These are phyloP conservation scores for Centruroides sculpturatus DNA, from an alignment of 1,140 invertebrate species.

Conservation along the genomic window DNA sequence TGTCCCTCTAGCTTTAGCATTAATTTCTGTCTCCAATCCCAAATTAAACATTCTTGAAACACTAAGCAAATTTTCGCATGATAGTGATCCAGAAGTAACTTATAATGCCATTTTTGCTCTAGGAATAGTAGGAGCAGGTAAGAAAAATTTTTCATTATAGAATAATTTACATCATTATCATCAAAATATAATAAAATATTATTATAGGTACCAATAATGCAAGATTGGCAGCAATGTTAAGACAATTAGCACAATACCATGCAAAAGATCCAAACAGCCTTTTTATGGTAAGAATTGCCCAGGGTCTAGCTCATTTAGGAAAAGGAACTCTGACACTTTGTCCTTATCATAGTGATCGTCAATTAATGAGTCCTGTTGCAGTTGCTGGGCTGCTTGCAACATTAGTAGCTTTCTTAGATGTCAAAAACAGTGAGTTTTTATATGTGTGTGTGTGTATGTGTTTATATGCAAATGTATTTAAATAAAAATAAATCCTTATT, in stretches of 20 bases:
- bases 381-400: constrained; percentile 84
- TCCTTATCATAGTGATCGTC: constrained; percentile 91
- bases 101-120: constrained; percentile 97
- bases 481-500: constrained; percentile 26
- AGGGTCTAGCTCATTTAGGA: constrained; percentile 93
- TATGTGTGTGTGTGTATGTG: not conserved
- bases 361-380: constrained; percentile 87
- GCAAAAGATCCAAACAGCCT: constrained; percentile 96
- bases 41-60: constrained; percentile 94
- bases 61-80: constrained; percentile 95
- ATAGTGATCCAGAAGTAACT: constrained; percentile 89
- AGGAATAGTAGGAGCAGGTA: constrained; percentile 84
- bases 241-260: constrained; percentile 93
- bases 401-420: constrained; percentile 85
- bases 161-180: not conserved
- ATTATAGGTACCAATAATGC: constrained; percentile 48
- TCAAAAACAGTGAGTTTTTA: constrained; percentile 70
- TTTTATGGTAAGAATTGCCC: constrained; percentile 98
- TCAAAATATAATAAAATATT: not conserved
- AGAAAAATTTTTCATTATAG: not conserved
- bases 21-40: constrained; percentile 96
- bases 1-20: constrained; percentile 89
- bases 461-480: not conserved
- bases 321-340: constrained; percentile 97
- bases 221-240: constrained; percentile 81